Conservation (phyloP, 2,888 invertebrate species). For the Pandemis heparana region DNA sequence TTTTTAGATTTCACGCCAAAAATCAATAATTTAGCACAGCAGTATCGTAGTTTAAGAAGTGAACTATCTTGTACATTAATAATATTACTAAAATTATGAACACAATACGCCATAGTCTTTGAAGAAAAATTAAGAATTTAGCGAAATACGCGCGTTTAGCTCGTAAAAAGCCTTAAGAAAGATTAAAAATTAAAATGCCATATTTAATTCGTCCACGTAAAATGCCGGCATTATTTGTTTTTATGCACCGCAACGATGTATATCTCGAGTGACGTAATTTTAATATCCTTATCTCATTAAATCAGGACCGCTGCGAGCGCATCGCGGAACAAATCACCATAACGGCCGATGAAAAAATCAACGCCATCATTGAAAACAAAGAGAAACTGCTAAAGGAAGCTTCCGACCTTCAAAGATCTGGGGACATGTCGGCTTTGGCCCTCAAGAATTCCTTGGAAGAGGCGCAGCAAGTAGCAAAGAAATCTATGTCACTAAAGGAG, state of each 20-base stretch:
- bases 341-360: conserved; percentile 83
- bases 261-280: background rate
- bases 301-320: conserved; percentile 81
- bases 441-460: conserved; percentile 76
- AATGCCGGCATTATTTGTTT: background rate
- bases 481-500: conserved; percentile 64
- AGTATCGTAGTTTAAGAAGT: too few relatives aligned
- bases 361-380: conserved; percentile 76
- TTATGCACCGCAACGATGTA: background rate
- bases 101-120: too few relatives aligned
- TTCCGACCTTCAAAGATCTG: conserved; percentile 69
- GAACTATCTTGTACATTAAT: too few relatives aligned
- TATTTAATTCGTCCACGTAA: too few relatives aligned
- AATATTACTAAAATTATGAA: too few relatives aligned
- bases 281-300: background rate
- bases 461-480: conserved; percentile 72
- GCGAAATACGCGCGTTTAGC: too few relatives aligned
- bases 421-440: conserved; percentile 76
- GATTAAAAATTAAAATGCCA: too few relatives aligned
- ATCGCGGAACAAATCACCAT: conserved; percentile 81
- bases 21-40: too few relatives aligned
- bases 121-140: too few relatives aligned
- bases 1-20: too few relatives aligned
- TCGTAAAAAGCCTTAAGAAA: too few relatives aligned
- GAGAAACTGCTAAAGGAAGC: conserved; percentile 74